A percentile compares a stretch with the other conserved stretches of the same genome.
Evolutionary conservation across 2,113 vertebrate species (phyloP).

Genomic region (Chrysochloris asiatica): DNA sequence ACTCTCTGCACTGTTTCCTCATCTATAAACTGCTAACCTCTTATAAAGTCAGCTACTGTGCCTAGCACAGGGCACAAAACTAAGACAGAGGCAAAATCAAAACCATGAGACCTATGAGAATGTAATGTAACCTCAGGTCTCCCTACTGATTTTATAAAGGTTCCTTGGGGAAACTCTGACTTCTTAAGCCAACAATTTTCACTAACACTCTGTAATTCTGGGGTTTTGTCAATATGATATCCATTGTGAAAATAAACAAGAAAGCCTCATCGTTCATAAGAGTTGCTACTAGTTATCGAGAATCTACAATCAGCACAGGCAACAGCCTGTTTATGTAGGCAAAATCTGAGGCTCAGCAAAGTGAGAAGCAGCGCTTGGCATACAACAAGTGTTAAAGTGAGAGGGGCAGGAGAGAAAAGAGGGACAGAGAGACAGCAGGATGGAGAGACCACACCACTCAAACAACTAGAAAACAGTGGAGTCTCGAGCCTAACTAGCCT

Average conservation of each 20-base stretch:
- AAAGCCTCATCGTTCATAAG: neutral
- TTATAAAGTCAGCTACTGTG: neutral
- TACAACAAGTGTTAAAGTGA: neutral
- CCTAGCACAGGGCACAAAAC: neutral
- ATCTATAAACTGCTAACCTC: neutral
- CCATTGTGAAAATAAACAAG: neutral
- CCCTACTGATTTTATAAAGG: neutral
- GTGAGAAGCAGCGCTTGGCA: neutral
- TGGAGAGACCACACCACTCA: neutral
- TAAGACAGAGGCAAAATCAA: neutral
- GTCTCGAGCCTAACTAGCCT: neutral
- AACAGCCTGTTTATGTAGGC: neutral
- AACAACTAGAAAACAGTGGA: neutral
- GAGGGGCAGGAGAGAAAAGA: neutral
- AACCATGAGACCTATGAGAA: slow-evolving; percentile 29
- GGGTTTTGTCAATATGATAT: neutral
- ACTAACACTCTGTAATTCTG: neutral
- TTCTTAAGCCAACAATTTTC: neutral
- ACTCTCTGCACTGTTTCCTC: neutral
- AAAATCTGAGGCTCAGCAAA: neutral
- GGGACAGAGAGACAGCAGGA: neutral
- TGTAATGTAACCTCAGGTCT: neutral
- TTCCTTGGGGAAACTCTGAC: neutral
- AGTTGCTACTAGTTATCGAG: neutral
- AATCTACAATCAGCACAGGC: neutral